Percentiles rank a stretch among this genome's conserved stretches.
These are phyloP conservation scores for Sesia bembeciformis DNA, from an alignment of 2,888 invertebrate genomes.

Conservation along the genomic window DNA sequence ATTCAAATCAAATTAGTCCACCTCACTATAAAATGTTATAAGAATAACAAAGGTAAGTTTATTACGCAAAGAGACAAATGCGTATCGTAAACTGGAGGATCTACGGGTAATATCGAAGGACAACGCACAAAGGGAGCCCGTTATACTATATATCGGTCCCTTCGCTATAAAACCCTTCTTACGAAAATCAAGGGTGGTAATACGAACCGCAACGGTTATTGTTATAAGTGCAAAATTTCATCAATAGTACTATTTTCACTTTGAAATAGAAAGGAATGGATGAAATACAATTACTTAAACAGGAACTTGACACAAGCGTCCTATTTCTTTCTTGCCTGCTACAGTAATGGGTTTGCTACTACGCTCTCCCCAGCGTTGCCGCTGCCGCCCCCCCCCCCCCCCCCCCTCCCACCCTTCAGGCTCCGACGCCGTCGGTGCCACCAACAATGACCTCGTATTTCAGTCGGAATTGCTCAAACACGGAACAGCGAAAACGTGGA, in stretches of 20 bases:
- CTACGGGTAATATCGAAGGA: conserved; percentile 5
- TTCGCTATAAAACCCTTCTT: not conserved
- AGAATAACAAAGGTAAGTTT: not conserved
- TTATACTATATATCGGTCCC: not conserved
- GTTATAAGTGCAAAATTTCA: conserved; percentile 22
- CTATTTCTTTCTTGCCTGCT: conserved; percentile 68
- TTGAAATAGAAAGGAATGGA: conserved; percentile 48
- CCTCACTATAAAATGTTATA: not conserved
- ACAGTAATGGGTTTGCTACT: conserved; percentile 62
- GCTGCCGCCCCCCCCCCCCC: conserved; percentile 26
- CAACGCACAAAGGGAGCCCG: conserved; percentile 5
- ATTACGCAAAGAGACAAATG: conserved; percentile 1
- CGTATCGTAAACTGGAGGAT: conserved; percentile 9
- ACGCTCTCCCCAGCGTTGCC: conserved; percentile 26
- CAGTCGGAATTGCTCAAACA: conserved; percentile 71
- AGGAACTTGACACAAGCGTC: conserved; percentile 58
- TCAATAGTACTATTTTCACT: conserved; percentile 30
- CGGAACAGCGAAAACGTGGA: conserved; percentile 63
- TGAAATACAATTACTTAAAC: conserved; percentile 69
- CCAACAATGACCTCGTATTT: conserved; percentile 74
- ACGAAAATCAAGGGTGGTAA: not conserved
- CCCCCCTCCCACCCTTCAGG: conserved; percentile 23
- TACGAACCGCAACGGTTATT: conserved; percentile 2
- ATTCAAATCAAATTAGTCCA: too few relatives aligned
- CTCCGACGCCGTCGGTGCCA: conserved; percentile 62